These are phyloP conservation scores for Nylanderia fulva DNA, from an alignment of 1,140 invertebrate genomes.

Conservation along the genomic window DNA sequence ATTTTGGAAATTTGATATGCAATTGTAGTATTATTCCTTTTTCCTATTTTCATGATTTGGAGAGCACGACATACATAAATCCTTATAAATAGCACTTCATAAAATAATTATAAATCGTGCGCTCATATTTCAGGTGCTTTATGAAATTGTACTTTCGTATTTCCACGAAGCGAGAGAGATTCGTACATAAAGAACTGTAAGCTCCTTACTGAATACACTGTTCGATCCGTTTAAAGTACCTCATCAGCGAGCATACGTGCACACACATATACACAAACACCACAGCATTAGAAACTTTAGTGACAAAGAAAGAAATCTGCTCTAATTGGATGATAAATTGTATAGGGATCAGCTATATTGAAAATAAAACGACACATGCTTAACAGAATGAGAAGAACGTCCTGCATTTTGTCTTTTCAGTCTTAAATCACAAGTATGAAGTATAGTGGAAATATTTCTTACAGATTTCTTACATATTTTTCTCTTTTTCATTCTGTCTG, in stretches of 20 bases:
- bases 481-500: constrained; percentile 17
- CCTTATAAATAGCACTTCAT: constrained; percentile 50
- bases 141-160: constrained; percentile 58
- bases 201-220: constrained; percentile 22
- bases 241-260: constrained; percentile 56
- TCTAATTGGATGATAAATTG: constrained; percentile 78
- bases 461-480: constrained; percentile 34
- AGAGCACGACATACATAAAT: constrained; percentile 41
- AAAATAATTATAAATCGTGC: constrained; percentile 59
- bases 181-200: constrained; percentile 62
- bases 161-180: constrained; percentile 42
- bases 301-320: constrained; percentile 74
- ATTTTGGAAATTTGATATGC: constrained; percentile 61
- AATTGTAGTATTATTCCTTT: constrained; percentile 65
- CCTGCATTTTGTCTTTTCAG: constrained; percentile 74
- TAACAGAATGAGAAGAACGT: constrained; percentile 73
- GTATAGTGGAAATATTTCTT: constrained; percentile 37
- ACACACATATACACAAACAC: constrained; percentile 46
- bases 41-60: constrained; percentile 50
- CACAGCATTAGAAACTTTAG: constrained; percentile 64
- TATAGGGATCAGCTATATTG: constrained; percentile 81
- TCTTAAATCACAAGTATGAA: constrained; percentile 67
- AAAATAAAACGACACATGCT: constrained; percentile 81
- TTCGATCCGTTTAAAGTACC: constrained; percentile 47
- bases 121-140: constrained; percentile 19